These are phyloP conservation scores for Callocephalon fimbriatum DNA, from an alignment of 2,113 vertebrate genomes.

Conservation along the genomic window DNA sequence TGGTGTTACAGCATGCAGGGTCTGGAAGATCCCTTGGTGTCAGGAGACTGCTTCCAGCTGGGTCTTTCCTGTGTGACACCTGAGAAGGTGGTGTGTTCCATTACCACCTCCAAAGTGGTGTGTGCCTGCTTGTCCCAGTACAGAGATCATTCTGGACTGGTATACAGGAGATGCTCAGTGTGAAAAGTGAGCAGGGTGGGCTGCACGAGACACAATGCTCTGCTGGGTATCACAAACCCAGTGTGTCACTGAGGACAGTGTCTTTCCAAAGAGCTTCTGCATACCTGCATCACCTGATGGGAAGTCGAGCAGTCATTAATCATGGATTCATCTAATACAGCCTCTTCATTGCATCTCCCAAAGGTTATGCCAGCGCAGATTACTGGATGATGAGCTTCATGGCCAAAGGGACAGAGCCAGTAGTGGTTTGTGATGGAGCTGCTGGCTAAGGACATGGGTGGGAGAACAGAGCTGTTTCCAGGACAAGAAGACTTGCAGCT, in stretches of 20 bases:
- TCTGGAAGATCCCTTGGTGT: background rate
- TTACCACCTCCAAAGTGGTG: background rate
- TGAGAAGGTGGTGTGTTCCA: background rate
- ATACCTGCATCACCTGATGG: fast-evolving
- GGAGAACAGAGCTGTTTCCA: background rate
- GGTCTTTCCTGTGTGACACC: background rate
- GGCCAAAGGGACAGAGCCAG: constrained; percentile 72
- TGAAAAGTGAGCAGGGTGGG: background rate
- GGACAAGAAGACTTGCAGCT: constrained; percentile 3
- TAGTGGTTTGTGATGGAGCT: constrained; percentile 76
- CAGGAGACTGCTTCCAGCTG: background rate
- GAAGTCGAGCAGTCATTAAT: background rate
- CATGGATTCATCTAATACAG: background rate
- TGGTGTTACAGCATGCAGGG: background rate
- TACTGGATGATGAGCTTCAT: constrained; percentile 75
- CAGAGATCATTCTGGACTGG: background rate
- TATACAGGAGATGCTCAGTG: background rate
- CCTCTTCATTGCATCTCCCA: background rate
- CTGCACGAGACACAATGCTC: background rate
- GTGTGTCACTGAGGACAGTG: background rate
- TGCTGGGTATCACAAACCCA: background rate
- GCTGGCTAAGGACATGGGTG: constrained; percentile 51
- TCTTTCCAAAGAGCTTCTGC: background rate
- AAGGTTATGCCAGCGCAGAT: constrained; percentile 68
- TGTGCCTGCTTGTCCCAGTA: background rate